Conservation (phyloP, 2,797 vertebrate species). For the Catamblyrhynchus diadema region DNA sequence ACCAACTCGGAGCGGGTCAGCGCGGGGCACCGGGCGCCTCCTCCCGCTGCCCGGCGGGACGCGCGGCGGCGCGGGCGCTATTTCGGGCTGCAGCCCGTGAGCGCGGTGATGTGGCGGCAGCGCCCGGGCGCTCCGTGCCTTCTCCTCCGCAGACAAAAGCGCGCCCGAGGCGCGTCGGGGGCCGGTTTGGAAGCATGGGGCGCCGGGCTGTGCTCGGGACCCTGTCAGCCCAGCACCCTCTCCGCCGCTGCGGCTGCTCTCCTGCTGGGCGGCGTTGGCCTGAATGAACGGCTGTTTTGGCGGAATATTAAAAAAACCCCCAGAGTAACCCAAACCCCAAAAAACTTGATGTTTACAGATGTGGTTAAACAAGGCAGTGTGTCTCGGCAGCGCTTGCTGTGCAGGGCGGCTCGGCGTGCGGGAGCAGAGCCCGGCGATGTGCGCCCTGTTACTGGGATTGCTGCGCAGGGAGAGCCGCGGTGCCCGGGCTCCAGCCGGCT, state of each 20-base stretch:
- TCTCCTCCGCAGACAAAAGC: constrained; percentile 78
- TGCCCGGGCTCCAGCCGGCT: not conserved
- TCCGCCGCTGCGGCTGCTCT: not conserved
- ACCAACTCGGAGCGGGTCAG: not conserved
- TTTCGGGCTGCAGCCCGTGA: not conserved
- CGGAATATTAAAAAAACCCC: not conserved
- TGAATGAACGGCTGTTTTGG: constrained; percentile 51
- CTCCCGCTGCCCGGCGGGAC: not conserved
- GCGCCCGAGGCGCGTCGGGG: constrained; percentile 72
- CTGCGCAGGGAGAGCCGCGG: not conserved
- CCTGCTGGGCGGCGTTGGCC: constrained; percentile 15
- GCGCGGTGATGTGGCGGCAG: constrained; percentile 73
- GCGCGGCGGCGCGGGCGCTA: not conserved
- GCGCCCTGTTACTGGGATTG: not conserved
- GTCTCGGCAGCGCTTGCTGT: not conserved
- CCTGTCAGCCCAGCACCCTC: constrained; percentile 45
- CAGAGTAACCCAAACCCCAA: accelerated
- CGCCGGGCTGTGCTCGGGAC: constrained; percentile 75
- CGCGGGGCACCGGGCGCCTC: not conserved
- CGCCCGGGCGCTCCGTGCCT: constrained; percentile 71
- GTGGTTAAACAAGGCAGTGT: not conserved
- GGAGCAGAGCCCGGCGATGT: not conserved
- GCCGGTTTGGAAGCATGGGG: constrained; percentile 63
- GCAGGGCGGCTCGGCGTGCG: not conserved
- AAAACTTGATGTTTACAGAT: constrained; percentile 8